Evolutionary conservation across 2,888 invertebrate species (phyloP).

Genomic region (Cataglyphis albicans): DNA sequence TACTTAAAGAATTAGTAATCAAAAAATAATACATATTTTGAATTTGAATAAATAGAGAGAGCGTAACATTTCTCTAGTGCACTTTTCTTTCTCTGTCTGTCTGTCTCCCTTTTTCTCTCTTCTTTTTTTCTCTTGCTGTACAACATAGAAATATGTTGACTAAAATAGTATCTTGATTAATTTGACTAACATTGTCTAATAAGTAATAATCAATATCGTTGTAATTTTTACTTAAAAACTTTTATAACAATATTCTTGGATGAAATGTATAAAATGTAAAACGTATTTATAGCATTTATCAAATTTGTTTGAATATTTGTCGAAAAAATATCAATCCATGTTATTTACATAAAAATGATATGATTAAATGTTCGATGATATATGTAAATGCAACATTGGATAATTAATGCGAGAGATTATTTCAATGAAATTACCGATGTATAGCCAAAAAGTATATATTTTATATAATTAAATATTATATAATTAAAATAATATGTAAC

Average conservation of each 20-base stretch:
- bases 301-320: neutral
- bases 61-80: neutral
- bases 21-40: neutral
- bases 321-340: neutral
- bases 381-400: neutral
- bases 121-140: too few species aligned
- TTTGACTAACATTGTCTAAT: neutral
- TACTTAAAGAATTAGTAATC: neutral
- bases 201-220: neutral
- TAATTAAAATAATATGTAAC: neutral
- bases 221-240: neutral
- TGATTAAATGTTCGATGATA: neutral
- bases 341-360: neutral
- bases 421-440: neutral
- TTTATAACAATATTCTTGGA: neutral
- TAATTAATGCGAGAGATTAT: conserved; percentile 6
- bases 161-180: neutral
- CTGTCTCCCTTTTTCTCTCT: too few species aligned
- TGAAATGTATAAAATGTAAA: neutral
- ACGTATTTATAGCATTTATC: neutral
- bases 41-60: neutral
- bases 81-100: neutral
- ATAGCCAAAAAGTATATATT: neutral
- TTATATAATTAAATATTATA: neutral
- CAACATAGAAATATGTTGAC: neutral